phyloP scores from a whole-genome alignment of 2,888 invertebrate species.

The Ceriagrion tenellum region DNA sequence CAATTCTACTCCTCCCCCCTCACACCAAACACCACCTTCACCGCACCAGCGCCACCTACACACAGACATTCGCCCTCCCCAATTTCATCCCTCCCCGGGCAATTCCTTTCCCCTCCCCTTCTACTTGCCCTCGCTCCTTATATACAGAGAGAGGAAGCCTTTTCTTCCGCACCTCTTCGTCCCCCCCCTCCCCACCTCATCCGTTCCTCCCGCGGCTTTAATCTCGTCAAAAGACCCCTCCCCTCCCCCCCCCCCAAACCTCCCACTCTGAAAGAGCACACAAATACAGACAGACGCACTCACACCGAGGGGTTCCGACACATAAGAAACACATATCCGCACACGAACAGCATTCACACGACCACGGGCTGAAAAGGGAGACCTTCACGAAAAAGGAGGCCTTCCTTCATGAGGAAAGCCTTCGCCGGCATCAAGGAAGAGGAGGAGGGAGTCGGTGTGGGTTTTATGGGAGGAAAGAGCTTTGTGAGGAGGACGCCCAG shows the following conservation, averaged over 20 bases:
- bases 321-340: too few species aligned
- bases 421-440: too few species aligned
- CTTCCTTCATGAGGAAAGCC: not conserved
- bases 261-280: not conserved
- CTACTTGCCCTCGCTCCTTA: not conserved
- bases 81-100: not conserved
- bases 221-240: constrained; percentile 17
- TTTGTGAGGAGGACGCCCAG: too few species aligned
- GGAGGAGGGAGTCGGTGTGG: too few species aligned
- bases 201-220: not conserved
- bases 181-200: too few species aligned
- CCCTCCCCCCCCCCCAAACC: not conserved
- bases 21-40: not conserved
- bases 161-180: not conserved
- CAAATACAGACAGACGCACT: not conserved
- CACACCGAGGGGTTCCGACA: too few species aligned
- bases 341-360: not conserved
- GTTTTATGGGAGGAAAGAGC: not conserved
- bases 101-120: too few species aligned
- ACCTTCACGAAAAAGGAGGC: too few species aligned
- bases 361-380: not conserved
- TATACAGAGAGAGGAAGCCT: not conserved
- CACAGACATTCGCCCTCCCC: not conserved
- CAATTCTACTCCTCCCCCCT: too few species aligned
- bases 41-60: not conserved